phyloP scores from a whole-genome alignment of 2,113 vertebrate species.

The Dolichotis patagonum region DNA sequence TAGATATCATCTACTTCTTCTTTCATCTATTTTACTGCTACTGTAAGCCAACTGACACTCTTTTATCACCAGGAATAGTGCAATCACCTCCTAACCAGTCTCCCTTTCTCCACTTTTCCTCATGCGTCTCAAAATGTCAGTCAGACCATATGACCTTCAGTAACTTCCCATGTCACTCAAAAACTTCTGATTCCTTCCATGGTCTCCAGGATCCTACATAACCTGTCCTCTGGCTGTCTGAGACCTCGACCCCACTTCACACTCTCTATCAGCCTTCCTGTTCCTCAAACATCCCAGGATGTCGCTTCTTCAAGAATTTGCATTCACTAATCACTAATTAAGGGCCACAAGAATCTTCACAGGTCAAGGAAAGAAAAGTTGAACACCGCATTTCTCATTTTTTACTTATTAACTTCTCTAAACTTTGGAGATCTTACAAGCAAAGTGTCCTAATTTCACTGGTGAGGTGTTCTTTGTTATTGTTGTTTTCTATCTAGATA shows the following conservation, averaged over 20 bases:
- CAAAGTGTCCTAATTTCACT: background rate
- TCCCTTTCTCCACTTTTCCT: background rate
- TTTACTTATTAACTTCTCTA: background rate
- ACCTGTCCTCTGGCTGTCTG: background rate
- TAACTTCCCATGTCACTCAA: background rate
- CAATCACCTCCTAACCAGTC: background rate
- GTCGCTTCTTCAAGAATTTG: background rate
- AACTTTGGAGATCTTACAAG: background rate
- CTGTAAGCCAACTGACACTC: background rate
- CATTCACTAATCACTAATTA: background rate
- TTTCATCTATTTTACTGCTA: background rate
- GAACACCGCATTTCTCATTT: background rate
- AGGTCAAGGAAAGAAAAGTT: background rate
- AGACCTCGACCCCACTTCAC: fast-evolving
- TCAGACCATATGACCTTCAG: background rate
- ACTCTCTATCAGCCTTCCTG: background rate
- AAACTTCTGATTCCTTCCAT: background rate
- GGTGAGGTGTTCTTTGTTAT: background rate
- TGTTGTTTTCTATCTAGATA: background rate
- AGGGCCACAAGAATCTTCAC: background rate
- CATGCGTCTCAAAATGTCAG: background rate
- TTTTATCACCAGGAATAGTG: background rate
- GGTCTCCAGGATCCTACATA: background rate
- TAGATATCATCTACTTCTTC: background rate
- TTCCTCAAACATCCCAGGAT: background rate